Conservation (phyloP, 1,140 invertebrate species). For the Triops cancriformis region DNA sequence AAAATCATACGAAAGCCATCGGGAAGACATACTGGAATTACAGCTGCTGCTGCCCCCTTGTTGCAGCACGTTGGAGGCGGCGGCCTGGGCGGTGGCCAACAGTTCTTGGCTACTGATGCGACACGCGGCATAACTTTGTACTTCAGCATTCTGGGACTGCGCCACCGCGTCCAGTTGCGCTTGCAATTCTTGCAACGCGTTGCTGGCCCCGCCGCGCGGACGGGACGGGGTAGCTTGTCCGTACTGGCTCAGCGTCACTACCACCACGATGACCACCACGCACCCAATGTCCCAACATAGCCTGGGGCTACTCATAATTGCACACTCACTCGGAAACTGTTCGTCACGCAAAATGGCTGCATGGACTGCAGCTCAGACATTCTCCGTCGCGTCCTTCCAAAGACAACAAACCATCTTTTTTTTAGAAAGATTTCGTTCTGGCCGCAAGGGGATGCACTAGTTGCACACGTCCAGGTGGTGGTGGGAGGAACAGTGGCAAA, state of each 20-base stretch:
- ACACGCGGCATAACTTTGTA: conserved; percentile 36
- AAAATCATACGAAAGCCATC: background rate
- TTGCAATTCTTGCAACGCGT: background rate
- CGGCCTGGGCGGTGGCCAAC: conserved; percentile 42
- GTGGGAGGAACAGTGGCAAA: background rate
- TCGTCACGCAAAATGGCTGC: background rate
- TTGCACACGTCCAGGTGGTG: background rate
- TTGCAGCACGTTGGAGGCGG: conserved; percentile 41
- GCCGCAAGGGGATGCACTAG: too few relatives aligned
- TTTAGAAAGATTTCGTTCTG: background rate
- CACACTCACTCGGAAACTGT: background rate
- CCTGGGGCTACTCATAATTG: background rate
- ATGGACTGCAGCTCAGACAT: background rate
- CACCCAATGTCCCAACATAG: background rate
- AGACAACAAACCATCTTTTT: background rate
- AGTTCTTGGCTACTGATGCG: conserved; percentile 41
- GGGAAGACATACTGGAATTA: background rate
- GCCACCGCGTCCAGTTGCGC: conserved; percentile 20
- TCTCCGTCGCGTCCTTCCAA: background rate
- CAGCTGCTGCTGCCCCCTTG: conserved; percentile 37
- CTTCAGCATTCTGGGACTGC: background rate
- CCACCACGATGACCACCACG: background rate
- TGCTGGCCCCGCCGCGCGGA: background rate
- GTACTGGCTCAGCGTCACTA: background rate
- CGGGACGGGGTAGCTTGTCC: background rate